phyloP scores from a whole-genome alignment of 2,113 vertebrate species.

The Bubalus kerabau region DNA sequence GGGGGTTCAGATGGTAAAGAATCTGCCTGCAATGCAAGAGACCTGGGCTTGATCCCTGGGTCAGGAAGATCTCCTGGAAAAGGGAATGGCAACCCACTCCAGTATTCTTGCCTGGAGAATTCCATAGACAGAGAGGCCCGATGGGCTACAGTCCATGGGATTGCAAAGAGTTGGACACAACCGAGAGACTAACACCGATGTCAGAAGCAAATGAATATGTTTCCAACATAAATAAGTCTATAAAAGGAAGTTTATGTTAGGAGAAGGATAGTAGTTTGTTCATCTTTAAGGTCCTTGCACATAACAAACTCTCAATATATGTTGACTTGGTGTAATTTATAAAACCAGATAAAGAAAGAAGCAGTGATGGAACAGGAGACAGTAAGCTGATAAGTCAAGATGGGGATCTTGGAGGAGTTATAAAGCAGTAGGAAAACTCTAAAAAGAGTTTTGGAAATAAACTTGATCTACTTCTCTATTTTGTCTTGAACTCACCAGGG shows the following conservation, averaged over 20 bases:
- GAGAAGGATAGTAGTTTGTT: background rate
- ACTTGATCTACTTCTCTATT: background rate
- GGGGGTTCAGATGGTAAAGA: background rate
- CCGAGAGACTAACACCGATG: background rate
- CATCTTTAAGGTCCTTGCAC: background rate
- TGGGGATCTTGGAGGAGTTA: background rate
- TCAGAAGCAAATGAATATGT: background rate
- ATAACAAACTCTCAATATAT: background rate
- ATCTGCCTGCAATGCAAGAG: background rate
- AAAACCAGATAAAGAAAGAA: background rate
- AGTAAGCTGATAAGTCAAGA: background rate
- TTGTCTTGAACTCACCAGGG: background rate
- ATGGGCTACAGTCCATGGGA: background rate
- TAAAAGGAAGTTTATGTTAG: background rate
- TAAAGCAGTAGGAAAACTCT: background rate
- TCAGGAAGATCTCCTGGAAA: background rate
- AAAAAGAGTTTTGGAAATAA: background rate
- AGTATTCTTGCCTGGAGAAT: background rate
- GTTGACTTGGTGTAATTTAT: background rate
- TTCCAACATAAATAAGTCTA: background rate
- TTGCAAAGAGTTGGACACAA: fast-evolving
- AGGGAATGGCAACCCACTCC: background rate
- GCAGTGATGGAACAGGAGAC: background rate
- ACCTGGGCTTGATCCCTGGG: background rate
- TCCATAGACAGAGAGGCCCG: background rate